Conservation (phyloP, 2,888 invertebrate genomes). For the Plutella xylostella region DNA sequence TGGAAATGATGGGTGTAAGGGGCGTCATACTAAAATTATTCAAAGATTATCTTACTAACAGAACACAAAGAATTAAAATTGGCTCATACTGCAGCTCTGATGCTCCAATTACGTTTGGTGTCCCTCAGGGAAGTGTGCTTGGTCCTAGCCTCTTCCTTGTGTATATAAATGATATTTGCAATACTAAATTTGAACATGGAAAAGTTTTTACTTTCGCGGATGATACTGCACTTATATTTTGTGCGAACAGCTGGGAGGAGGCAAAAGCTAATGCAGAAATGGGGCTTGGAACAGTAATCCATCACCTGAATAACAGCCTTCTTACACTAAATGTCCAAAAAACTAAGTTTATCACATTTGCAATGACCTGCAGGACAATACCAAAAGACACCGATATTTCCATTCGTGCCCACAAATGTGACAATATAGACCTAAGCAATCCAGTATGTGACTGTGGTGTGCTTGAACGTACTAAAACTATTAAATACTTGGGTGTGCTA, state of each 20-base stretch:
- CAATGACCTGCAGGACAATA: too few relatives aligned
- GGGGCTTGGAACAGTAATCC: neutral
- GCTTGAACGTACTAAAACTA: neutral
- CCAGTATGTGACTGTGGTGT: neutral
- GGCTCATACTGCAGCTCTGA: neutral
- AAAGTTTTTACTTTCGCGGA: neutral
- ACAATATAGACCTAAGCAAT: neutral
- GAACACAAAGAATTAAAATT: neutral
- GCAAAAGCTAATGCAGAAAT: neutral
- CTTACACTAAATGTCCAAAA: neutral
- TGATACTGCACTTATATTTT: neutral
- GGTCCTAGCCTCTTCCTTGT: conserved; percentile 1
- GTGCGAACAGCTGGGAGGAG: neutral
- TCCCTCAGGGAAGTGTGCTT: conserved; percentile 1
- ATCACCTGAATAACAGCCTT: too few relatives aligned
- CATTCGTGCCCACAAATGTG: neutral
- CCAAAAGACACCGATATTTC: neutral
- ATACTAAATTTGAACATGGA: neutral
- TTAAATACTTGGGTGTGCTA: neutral
- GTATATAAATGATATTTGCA: conserved; percentile 1
- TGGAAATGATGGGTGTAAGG: conserved; percentile 10
- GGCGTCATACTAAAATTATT: conserved; percentile 10
- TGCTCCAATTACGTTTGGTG: neutral
- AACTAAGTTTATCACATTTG: too few relatives aligned
- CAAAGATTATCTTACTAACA: conserved; percentile 7